Conservation (phyloP, 2,888 invertebrate species). For the Phytoseiulus persimilis region DNA sequence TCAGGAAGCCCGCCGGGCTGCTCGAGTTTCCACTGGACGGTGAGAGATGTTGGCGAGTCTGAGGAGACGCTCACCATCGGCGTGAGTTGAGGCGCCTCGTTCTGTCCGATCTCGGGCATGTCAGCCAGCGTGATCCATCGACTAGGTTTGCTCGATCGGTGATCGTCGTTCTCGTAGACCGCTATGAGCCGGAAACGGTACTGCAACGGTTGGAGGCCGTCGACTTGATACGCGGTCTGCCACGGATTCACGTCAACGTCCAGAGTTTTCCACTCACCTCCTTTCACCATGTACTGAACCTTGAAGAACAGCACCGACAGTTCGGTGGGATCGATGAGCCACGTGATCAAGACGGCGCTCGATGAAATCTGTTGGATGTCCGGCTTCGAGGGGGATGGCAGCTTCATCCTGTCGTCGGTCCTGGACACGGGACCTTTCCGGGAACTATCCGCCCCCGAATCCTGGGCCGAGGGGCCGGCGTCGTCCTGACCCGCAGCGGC, state of each 20-base stretch:
- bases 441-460: background rate
- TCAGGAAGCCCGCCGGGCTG: background rate
- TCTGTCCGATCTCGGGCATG: background rate
- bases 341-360: constrained; percentile 17
- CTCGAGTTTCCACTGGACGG: constrained; percentile 5
- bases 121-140: background rate
- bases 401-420: background rate
- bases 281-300: constrained; percentile 22
- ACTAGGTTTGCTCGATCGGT: constrained; percentile 16
- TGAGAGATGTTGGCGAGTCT: background rate
- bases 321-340: background rate
- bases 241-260: constrained; percentile 8
- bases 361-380: background rate
- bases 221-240: background rate
- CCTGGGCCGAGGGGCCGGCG: background rate
- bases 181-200: constrained; percentile 21
- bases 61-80: background rate
- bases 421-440: background rate
- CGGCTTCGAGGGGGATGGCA: constrained; percentile 15
- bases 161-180: constrained; percentile 33
- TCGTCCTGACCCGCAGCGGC: background rate
- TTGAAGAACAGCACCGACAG: constrained; percentile 13
- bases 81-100: background rate
- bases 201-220: background rate
- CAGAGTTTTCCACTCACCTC: constrained; percentile 17